Conservation (phyloP, 2,113 vertebrate species). For the Colius striatus region DNA sequence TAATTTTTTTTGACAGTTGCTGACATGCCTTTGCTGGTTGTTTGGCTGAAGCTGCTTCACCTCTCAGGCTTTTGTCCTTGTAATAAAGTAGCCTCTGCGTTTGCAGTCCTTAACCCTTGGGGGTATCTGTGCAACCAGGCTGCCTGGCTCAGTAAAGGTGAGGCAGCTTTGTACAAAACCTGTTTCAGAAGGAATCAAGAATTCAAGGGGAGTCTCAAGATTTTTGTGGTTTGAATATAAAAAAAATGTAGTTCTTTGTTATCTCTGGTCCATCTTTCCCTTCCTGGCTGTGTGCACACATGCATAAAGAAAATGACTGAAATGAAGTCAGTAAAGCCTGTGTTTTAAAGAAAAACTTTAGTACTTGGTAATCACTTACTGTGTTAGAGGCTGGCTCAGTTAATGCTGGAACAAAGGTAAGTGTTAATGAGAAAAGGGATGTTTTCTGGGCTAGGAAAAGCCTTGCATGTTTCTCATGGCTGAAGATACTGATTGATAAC, state of each 20-base stretch:
- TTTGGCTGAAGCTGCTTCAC: conserved; percentile 30
- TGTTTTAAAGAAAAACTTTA: neutral
- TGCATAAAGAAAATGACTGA: neutral
- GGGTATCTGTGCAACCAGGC: neutral
- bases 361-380: neutral
- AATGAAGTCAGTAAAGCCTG: neutral
- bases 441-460: conserved; percentile 16
- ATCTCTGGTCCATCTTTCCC: neutral
- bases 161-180: neutral
- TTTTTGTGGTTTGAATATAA: neutral
- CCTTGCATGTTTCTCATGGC: neutral
- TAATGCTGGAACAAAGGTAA: neutral
- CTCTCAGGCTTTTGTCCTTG: conserved; percentile 39
- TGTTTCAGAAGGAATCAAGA: neutral
- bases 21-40: conserved; percentile 29
- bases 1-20: conserved; percentile 55
- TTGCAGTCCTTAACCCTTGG: conserved; percentile 6
- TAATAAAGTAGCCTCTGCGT: neutral
- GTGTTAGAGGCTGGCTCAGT: neutral
- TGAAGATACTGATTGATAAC: conserved; percentile 9
- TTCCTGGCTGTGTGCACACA: neutral
- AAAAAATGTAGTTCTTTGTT: neutral
- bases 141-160: neutral
- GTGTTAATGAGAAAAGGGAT: neutral
- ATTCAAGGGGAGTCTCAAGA: neutral